Conservation (phyloP, 2,113 vertebrate genomes). For the Sisor rabdophorus region DNA sequence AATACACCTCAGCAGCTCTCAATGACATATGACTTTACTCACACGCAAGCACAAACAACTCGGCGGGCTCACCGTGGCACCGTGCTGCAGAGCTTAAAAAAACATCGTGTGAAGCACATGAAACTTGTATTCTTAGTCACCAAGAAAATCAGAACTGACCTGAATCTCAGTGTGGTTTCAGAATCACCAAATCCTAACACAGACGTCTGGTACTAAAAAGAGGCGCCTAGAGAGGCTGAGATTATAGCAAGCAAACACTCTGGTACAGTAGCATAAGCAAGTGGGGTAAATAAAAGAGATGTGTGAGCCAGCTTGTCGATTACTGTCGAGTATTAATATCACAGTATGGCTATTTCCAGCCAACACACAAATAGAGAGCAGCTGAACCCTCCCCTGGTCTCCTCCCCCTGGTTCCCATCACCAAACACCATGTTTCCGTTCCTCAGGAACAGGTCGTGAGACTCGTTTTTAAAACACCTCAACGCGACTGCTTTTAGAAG, state of each 20-base stretch:
- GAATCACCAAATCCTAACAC: not conserved
- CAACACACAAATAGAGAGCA: conserved; percentile 52
- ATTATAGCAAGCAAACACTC: conserved; percentile 4
- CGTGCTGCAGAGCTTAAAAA: not conserved
- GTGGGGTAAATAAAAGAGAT: conserved; percentile 46
- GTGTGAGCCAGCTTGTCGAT: conserved; percentile 48
- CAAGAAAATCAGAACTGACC: not conserved
- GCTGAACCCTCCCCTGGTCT: conserved; percentile 46
- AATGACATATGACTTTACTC: conserved; percentile 32
- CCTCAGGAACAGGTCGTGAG: not conserved
- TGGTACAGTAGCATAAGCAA: conserved; percentile 32
- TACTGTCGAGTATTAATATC: conserved; percentile 56
- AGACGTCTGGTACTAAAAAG: not conserved
- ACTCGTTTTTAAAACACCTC: not conserved
- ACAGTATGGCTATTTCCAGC: conserved; percentile 51
- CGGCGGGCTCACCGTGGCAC: not conserved
- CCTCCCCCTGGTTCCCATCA: conserved; percentile 13
- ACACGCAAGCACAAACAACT: conserved; percentile 25
- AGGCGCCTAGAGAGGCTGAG: not conserved
- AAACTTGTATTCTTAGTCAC: not conserved
- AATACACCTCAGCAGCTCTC: conserved; percentile 20
- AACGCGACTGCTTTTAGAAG: not conserved
- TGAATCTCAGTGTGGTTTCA: not conserved
- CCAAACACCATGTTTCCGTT: conserved; percentile 23
- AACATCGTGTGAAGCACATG: not conserved